These are phyloP conservation scores for Cheilosia variabilis DNA, from an alignment of 2,888 invertebrate species.

Conservation along the genomic window DNA sequence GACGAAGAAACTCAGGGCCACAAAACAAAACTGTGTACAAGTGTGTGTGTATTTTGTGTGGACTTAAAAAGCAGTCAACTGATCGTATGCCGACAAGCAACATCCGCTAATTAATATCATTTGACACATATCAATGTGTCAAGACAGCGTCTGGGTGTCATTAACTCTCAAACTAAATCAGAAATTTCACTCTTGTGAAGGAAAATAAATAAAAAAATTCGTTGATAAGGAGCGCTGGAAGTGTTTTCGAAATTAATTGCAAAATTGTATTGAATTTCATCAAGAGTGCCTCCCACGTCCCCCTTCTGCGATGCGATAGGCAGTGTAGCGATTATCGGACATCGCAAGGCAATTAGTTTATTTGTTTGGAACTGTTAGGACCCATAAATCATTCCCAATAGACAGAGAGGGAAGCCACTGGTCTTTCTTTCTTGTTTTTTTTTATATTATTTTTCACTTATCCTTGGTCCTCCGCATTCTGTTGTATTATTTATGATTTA, in stretches of 20 bases:
- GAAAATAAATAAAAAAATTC: conserved; percentile 13
- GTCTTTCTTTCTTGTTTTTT: conserved; percentile 41
- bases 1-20: conserved; percentile 58
- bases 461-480: conserved; percentile 47
- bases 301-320: conserved; percentile 13
- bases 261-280: conserved; percentile 49
- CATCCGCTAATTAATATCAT: conserved; percentile 70
- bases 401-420: conserved; percentile 53
- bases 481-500: conserved; percentile 72
- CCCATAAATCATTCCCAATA: conserved; percentile 69
- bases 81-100: conserved; percentile 44
- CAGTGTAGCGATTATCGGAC: conserved; percentile 52
- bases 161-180: conserved; percentile 37
- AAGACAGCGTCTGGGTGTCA: conserved; percentile 63
- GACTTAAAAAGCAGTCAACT: conserved; percentile 35
- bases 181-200: conserved; percentile 45
- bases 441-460: conserved; percentile 58
- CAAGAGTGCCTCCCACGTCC: background rate
- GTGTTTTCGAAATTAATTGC: conserved; percentile 45
- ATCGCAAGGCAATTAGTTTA: conserved; percentile 73
- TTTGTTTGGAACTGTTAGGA: conserved; percentile 71
- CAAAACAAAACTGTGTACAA: conserved; percentile 15
- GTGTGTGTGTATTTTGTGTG: background rate
- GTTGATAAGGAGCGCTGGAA: conserved; percentile 31
- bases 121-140: conserved; percentile 73